A percentile compares a stretch with the other conserved stretches of the same genome.
These are phyloP conservation scores for Porites rus DNA, from an alignment of 92 coral and sea anemone genomes.

Conservation along the genomic window DNA sequence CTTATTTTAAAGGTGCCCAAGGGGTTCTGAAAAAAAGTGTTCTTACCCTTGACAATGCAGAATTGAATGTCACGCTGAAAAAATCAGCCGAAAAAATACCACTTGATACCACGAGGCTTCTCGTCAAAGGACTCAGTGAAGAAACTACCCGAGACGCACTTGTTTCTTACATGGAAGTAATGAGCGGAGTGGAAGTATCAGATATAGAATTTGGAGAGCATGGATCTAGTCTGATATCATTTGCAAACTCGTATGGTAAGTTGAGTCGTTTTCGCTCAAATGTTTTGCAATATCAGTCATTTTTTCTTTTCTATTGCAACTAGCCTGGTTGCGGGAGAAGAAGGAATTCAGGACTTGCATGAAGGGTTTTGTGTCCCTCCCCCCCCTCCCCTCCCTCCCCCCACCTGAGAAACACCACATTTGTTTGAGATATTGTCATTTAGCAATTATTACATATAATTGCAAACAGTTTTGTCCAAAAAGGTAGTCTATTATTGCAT, in stretches of 20 bases:
- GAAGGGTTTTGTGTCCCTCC: too few relatives aligned
- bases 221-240: conserved; percentile 45
- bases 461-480: too few relatives aligned
- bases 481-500: too few relatives aligned
- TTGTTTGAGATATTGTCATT: too few relatives aligned
- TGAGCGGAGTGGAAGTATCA: conserved; percentile 52
- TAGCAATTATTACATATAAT: too few relatives aligned
- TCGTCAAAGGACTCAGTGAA: conserved; percentile 58
- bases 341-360: too few relatives aligned
- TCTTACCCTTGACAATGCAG: conserved; percentile 34
- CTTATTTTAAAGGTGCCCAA: conserved; percentile 27
- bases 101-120: conserved; percentile 46
- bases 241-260: conserved; percentile 57
- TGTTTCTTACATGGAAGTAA: conserved; percentile 57
- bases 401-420: too few relatives aligned
- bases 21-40: conserved; percentile 50
- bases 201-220: conserved; percentile 45
- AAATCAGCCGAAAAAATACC: conserved; percentile 39
- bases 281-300: too few relatives aligned
- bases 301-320: too few relatives aligned
- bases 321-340: too few relatives aligned
- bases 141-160: conserved; percentile 62
- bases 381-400: too few relatives aligned
- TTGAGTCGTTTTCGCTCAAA: too few relatives aligned
- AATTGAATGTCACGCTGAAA: conserved; percentile 35